Percentiles rank a stretch among this genome's conserved stretches.
Conservation (phyloP, 2,888 invertebrate species). For the Machimus rusticus region DNA sequence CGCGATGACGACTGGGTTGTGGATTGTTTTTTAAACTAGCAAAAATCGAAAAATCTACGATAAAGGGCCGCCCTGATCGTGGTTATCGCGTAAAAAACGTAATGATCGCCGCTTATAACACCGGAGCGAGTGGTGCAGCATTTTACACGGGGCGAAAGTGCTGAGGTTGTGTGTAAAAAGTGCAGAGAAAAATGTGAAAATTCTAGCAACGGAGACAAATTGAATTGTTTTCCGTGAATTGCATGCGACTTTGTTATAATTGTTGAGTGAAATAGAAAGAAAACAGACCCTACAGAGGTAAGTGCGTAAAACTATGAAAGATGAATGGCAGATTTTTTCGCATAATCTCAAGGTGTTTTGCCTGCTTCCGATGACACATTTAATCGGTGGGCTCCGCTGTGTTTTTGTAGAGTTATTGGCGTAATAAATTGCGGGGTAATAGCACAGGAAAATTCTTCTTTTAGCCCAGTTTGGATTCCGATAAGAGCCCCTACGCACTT, state of each 20-base stretch:
- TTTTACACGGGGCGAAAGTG: slow-evolving; percentile 5
- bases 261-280: background rate
- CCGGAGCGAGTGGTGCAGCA: background rate
- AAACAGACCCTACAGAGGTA: background rate
- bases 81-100: background rate
- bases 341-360: slow-evolving; percentile 9
- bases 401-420: background rate
- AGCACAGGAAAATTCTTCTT: background rate
- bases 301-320: background rate
- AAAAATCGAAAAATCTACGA: background rate
- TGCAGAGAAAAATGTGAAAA: slow-evolving; percentile 24
- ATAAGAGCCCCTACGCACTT: slow-evolving; percentile 3
- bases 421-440: background rate
- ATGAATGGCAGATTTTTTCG: background rate
- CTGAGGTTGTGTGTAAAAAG: background rate
- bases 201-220: background rate
- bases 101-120: background rate
- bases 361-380: slow-evolving; percentile 10
- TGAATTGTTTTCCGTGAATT: background rate
- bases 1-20: slow-evolving; percentile 23
- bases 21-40: slow-evolving; percentile 22
- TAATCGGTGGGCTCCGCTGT: background rate
- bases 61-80: background rate
- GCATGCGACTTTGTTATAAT: background rate
- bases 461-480: background rate